Evolutionary conservation across 1,140 invertebrate genomes (phyloP).

Genomic region (Cherax destructor): DNA sequence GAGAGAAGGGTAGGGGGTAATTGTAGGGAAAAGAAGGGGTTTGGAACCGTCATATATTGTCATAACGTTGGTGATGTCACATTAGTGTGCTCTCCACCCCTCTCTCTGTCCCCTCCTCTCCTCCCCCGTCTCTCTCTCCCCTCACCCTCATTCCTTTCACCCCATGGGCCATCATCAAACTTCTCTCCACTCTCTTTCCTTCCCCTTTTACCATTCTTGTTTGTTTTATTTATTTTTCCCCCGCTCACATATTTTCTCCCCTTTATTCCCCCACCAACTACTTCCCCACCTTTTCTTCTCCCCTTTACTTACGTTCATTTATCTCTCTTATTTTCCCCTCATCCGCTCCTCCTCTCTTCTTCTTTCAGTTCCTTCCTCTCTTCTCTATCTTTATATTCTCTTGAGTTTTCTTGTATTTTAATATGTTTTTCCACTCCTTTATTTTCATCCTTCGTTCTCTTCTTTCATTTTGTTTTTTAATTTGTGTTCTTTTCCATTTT

Average conservation of each 20-base stretch:
- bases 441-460: too few species aligned
- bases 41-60: constrained; percentile 8
- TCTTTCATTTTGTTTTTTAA: background rate
- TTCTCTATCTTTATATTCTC: constrained; percentile 6
- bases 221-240: background rate
- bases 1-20: background rate
- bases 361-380: background rate
- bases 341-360: too few species aligned
- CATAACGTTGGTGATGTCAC: constrained; percentile 9
- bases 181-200: background rate
- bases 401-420: background rate
- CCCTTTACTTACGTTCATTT: too few species aligned
- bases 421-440: too few species aligned
- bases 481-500: background rate
- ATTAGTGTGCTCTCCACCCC: constrained; percentile 1
- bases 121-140: background rate
- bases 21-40: background rate
- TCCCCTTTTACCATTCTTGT: background rate
- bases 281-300: background rate
- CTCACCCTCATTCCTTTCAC: background rate
- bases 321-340: too few species aligned
- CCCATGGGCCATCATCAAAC: background rate
- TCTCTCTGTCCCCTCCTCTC: background rate
- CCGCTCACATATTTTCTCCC: background rate
- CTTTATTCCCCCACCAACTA: too few species aligned